Percentiles rank a stretch among this genome's conserved stretches.
phyloP scores from a whole-genome alignment of 30 jellyfish, hydroid and myxozoan species.

The Haliclystus octoradiatus region DNA sequence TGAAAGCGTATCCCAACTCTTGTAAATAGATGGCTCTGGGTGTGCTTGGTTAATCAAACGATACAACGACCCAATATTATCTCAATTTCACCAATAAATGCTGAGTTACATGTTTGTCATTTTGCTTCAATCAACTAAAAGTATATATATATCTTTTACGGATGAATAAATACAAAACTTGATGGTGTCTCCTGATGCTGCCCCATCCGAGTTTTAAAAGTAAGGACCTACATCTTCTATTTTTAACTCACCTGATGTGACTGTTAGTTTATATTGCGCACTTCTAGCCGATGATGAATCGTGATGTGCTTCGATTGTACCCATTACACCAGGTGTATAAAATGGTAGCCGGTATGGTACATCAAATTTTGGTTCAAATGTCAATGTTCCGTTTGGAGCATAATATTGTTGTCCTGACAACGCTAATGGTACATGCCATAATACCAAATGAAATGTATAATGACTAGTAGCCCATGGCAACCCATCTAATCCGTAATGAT shows the following conservation, averaged over 20 bases:
- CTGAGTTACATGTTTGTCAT: too few species aligned
- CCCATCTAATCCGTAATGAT: conserved; percentile 93
- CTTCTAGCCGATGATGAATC: not conserved
- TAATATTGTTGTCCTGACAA: conserved; percentile 90
- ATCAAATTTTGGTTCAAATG: conserved; percentile 75
- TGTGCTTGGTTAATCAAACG: too few species aligned
- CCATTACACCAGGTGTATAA: conserved; percentile 81
- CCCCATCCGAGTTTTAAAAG: too few species aligned
- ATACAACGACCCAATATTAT: too few species aligned
- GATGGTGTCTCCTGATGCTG: too few species aligned
- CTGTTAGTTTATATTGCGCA: conserved; percentile 51
- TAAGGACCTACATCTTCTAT: too few species aligned
- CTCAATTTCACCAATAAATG: too few species aligned
- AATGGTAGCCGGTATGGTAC: conserved; percentile 93
- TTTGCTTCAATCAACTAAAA: too few species aligned
- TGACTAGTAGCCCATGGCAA: conserved; percentile 99
- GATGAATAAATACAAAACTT: too few species aligned
- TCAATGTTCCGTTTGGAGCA: conserved; percentile 79
- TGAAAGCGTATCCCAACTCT: too few species aligned
- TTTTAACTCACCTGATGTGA: conserved; percentile 62
- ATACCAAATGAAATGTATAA: conserved; percentile 73
- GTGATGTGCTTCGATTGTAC: conserved; percentile 69
- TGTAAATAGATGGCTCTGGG: too few species aligned
- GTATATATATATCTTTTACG: too few species aligned
- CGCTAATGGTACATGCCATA: conserved; percentile 96